Percentiles rank a stretch among this genome's conserved stretches.
These are phyloP conservation scores for Erpornis zantholeuca DNA, from an alignment of 2,113 vertebrate genomes.

Conservation along the genomic window DNA sequence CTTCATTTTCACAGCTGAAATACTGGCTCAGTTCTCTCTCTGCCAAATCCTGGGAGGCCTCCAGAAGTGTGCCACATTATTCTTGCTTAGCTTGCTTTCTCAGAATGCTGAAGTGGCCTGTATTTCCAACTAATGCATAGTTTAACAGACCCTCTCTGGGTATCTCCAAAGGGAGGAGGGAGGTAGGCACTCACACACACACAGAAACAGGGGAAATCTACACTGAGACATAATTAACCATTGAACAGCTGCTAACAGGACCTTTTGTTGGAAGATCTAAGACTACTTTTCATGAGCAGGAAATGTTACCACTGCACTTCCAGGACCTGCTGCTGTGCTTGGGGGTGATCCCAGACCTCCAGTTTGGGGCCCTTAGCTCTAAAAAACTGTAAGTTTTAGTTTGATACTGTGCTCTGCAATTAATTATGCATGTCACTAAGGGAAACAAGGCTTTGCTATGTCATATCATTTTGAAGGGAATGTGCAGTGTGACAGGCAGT, in stretches of 20 bases:
- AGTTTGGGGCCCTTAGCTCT: neutral
- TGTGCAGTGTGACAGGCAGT: neutral
- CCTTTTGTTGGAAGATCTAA: neutral
- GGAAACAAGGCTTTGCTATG: neutral
- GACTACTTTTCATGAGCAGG: neutral
- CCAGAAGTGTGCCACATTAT: neutral
- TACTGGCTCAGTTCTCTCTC: neutral
- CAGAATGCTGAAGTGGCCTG: neutral
- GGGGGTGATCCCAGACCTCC: neutral
- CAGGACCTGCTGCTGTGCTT: neutral
- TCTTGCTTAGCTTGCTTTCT: neutral
- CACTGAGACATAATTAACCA: constrained; percentile 27
- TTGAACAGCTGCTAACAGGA: constrained; percentile 20
- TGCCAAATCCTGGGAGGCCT: neutral
- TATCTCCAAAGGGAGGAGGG: neutral
- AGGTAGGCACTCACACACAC: neutral
- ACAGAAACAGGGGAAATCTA: neutral
- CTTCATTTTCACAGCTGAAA: neutral
- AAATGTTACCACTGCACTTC: neutral
- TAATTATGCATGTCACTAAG: constrained; percentile 13
- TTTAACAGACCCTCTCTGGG: neutral
- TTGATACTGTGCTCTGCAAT: neutral
- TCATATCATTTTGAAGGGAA: neutral
- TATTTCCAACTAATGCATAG: neutral
- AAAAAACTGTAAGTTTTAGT: neutral